Evolutionary conservation across 2,888 invertebrate species (phyloP), one percentile per base, ranked within the genome.

Genomic region (Noctua pronuba): DNA sequence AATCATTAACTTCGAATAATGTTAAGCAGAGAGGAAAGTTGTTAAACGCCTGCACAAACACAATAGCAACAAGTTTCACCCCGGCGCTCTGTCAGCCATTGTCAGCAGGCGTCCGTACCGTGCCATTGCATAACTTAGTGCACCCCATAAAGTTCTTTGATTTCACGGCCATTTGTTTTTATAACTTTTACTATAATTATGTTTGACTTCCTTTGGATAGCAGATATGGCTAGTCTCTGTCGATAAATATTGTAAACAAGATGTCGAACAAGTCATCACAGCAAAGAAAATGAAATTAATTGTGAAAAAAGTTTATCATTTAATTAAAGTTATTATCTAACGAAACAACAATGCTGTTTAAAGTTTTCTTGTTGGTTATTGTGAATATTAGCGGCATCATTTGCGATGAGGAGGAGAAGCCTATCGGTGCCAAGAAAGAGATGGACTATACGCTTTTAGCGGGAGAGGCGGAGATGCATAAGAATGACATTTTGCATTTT

Each of bases 391-490:
- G 24, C 73, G 31, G 72, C 28, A 85, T 86, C 16, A 41, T 75
- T 58, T 83, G 88, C 18, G 84, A 90, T 0, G 89, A 87, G 0
- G 73, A 55, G 35, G 58, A 78, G 1, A 90, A 88, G 18, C 71
- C 84, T 3, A 88, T 90, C 24, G 80, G 75, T 16, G 83, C 89
- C 0, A 89, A 89, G 0, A 90, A 89, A 3, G 93, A 93, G 2
- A 91, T 95, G 49, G 96, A 96, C 86, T 96, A 95, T 74, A 90
- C 95, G 0, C 85, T 86, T 24, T 71, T 96, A 35, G 96, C 96
- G 0, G 88, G 86, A 0, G 93, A 95, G 68, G 95, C 95, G 0
- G 96, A 96, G 76, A 88, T 52, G 31, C 92, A 95, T 79, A 96
- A 96, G 75, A 79, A 88, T 16, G 90, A 96, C 58, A 92, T 96